Base-by-base conservation (phyloP, 2,797 vertebrate genomes). In the Leptoclinus maculatus region DNA sequence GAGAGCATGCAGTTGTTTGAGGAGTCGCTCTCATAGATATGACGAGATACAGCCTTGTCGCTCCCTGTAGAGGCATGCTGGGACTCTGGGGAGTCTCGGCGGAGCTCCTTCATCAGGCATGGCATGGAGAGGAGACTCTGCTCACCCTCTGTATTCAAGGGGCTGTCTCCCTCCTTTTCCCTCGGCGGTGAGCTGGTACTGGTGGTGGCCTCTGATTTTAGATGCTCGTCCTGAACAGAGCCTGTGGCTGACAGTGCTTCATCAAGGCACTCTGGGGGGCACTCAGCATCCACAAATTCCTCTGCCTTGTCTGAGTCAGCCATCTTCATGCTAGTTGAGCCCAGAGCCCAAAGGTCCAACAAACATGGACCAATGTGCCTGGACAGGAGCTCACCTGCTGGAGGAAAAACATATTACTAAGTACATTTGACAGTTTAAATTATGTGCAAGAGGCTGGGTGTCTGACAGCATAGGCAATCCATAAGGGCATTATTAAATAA, bases 1-100 rank as follows among this genome's bases (percentile, higher is more conserved):
- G 98, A 99, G 72, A 98, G 96, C 97, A 98, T 97, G 94, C 97
- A 98, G 77, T 97, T 97, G 49, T 98, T 99, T 54, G 98, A 99
- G 77, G 97, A 98, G 94, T 99, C 97, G 89, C 98, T 99, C 92
- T 99, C 98, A 13, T 98, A 97, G 84, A 96, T 86, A 19, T 78
- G 94, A 71, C 91, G 90, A 14, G 94, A 83, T 0, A 81, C 75
- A 0, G 96, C 96, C 87, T 97, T 98, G 82, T 98, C 96, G 0
- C 96, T 97, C 71, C 97, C 97, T 0, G 96, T 96, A 7, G 97
- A 97, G 0, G 97, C 95, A 63, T 95, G 92, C 88, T 97, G 97
- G 65, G 97, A 98, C 92, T 98, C 97, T 0, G 95, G 96, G 51
- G 97, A 98, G 94, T 98, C 97, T 85, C 97, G 87, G 75, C 96